Evolutionary conservation across 1,140 invertebrate species (phyloP), one percentile per base, ranked within the genome.

Genomic region (Andricus grossulariae): DNA sequence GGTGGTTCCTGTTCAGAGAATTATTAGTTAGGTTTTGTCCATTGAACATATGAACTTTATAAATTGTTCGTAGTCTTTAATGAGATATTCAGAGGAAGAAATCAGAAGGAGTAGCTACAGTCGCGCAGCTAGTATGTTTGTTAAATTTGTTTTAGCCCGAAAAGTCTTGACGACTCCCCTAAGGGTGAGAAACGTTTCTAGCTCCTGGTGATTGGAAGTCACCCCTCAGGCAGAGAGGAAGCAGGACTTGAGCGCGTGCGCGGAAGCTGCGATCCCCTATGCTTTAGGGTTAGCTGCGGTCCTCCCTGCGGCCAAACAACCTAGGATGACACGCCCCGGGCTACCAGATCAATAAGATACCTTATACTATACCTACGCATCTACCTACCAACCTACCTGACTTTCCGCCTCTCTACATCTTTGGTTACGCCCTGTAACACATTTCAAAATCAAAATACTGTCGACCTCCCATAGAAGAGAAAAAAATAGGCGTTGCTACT

Each of bases 261-360:
- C 86, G 73, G 74, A 70, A 50, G 76, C 50, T 72, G 50, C 81
- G 80, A 84, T 85, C 87, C 89, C 88, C 89, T 86, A 86, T 85
- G 88, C 88, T 89, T 90, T 88, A 89, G 90, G 89, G 89, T 90
- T 91, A 90, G 88, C 88, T 89, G 88, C 87, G 90, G 89, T 91
- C 90, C 90, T 91, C 90, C 90, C 90, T 90, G 90, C 90, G 90
- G 90, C 90, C 85, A 91, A 90, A 85, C 87, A 87, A 87, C 88
- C 89, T 90, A 89, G 89, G 88, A 92, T 90, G 90, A 92, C 90
- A 92, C 90, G 90, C 90, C 90, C 90, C 90, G 82, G 90, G 90
- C 90, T 91, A 91, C 90, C 90, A 90, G 90, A 92, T 92, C 90
- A 91, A 92, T 92, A 92, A 92, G 90, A 91, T 90, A 90, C 89